Base-by-base conservation (phyloP, 2,888 invertebrate genomes). In the Cryptocheilus praepositus region DNA sequence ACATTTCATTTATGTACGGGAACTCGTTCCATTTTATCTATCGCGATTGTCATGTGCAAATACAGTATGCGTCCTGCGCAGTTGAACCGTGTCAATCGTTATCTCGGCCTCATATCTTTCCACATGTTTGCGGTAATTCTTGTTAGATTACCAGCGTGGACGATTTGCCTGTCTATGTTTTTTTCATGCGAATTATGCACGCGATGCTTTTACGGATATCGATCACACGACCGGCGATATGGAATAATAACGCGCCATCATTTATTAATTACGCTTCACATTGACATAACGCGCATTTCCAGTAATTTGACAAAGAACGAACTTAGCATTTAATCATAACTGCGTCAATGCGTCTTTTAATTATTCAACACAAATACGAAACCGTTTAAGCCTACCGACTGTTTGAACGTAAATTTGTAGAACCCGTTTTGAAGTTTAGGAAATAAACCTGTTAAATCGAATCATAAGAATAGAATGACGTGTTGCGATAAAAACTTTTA, bases 61-160 rank as follows among this genome's bases (percentile, higher is more conserved):
- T 36, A 36, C 7, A 36, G 13, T 43, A 45, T 13, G 44, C 21
- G 22, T 21, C 18, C 22, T 77, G 71, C 69, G 70, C 72, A 79
- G 67, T 60, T 53, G 54, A 74, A 70, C 56, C 36, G 51, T 61
- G 61, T 74, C 64, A 67, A 70, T 73, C 72, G 71, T 74, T 77
- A 70, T 36, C 63, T 72, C 64, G 21, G 49, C 16, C 54, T n/a
- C n/a, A n/a, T n/a, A 51, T 55, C 62, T 54, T 36, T 43, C 19
- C 36, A 45, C 19, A 58, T 11, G 11, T 11, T 36, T 36, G 3
- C 36, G 46, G 53, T 25, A 64, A 52, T 54, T 57, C 43, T 18
- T 46, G 64, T 51, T 45, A 52, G 16, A 45, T 11, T 36, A 4
- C 36, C 36, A 36, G 36, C 8, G 36, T 36, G 3, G 36, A 36